Percentiles rank a stretch among this genome's conserved stretches.
Conservation (phyloP, 2,113 vertebrate species). For the Gopherus flavomarginatus region DNA sequence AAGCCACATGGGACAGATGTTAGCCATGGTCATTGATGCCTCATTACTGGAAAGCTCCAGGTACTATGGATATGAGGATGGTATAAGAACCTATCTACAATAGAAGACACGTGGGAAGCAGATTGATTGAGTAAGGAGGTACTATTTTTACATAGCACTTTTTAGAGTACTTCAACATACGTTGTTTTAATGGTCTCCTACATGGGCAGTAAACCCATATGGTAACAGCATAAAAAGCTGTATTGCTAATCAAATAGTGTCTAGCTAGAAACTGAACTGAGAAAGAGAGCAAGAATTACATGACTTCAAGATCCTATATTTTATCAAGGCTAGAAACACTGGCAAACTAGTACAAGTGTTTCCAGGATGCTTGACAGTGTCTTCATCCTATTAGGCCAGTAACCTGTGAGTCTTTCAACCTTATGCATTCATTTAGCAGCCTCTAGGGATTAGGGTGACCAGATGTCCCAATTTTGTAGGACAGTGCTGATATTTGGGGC, state of each 20-base stretch:
- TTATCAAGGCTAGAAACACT: not conserved
- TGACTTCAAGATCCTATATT: not conserved
- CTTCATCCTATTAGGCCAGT: not conserved
- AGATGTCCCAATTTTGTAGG: no score
- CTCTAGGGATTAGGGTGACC: not conserved
- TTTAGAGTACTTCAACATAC: not conserved
- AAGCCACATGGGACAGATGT: not conserved
- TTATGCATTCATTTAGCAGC: not conserved
- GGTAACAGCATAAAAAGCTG: not conserved
- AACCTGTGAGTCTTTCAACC: not conserved
- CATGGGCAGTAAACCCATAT: fast-evolving
- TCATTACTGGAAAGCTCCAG: not conserved
- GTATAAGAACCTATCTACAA: not conserved
- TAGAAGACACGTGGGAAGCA: not conserved
- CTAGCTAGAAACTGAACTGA: not conserved
- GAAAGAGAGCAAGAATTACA: not conserved
- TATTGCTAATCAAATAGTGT: not conserved
- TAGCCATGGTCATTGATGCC: not conserved
- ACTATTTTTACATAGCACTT: not conserved
- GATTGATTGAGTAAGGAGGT: not conserved
- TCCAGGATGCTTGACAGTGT: not conserved
- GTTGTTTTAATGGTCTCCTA: not conserved
- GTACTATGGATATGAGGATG: not conserved
- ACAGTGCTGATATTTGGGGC: no score
- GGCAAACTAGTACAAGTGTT: not conserved